Base-by-base conservation (phyloP, 2,113 vertebrate species). In the Lophotis ruficrista region DNA sequence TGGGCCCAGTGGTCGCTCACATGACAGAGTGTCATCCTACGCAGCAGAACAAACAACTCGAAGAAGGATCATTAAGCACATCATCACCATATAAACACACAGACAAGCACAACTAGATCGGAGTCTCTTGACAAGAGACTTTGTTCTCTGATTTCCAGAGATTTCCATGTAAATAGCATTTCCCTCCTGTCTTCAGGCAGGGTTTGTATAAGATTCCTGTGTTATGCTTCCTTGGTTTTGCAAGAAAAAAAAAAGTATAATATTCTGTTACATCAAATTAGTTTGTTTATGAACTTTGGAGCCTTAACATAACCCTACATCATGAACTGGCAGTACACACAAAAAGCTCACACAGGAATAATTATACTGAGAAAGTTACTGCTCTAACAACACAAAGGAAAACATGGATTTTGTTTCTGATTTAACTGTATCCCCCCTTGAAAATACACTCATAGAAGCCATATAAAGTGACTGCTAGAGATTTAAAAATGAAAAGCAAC, bases 1-100 rank as follows among this genome's bases (percentile, higher is more conserved):
- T 99, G 99, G 33, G 99, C 98, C 99, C 99, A 99, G 88, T 99
- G 99, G 95, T 99, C 99, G 92, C 99, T 99, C 92, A 99, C 98
- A 37, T 99, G 99, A 73, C 99, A 99, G 81, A 99, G 97, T 1
- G 99, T 99, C 98, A 99, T 99, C 96, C 99, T 99, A 71, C 16
- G 60, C 0, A 28, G 76, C 6, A 69, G 10, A 70, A 50, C 12
- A 91, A 78, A 35, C 18, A 71, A 66, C 30, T 8, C 4, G 5
- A 33, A 68, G 28, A n/a, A 35, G 27, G 31, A 61, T 15, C 19
- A 37, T 50, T 57, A 62, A 60, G 24, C 15, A 64, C 5, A 16
- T 72, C 80, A 81, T 18, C 72, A 70, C 23, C 41, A 22, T 5
- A 72, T 3, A 12, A 56, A 91, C 77, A 66, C 50, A 83, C 14